phyloP scores from a whole-genome alignment of 2,113 vertebrate species.

The Psammodynastes pulverulentus region DNA sequence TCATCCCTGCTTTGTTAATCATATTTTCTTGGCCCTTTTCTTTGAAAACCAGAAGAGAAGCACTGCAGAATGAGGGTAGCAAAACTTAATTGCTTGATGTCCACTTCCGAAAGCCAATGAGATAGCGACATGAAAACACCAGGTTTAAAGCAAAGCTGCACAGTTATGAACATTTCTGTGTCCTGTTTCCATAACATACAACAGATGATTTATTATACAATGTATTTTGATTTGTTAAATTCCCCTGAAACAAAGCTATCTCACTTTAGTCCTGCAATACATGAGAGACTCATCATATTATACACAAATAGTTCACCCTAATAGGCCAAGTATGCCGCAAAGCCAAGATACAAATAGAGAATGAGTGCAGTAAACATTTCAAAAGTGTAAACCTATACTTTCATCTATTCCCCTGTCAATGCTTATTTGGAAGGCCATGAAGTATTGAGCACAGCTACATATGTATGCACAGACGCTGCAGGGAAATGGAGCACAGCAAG shows the following conservation, averaged over 20 bases:
- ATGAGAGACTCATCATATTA: slow-evolving; percentile 19
- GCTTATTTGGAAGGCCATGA: slow-evolving; percentile 42
- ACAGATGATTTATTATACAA: slow-evolving; percentile 33
- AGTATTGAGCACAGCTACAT: background rate
- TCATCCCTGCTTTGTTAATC: slow-evolving; percentile 47
- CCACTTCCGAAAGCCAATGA: slow-evolving; percentile 14
- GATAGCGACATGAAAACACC: slow-evolving; percentile 26
- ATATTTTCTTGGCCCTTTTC: slow-evolving; percentile 16
- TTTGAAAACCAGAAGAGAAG: slow-evolving; percentile 28
- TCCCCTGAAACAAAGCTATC: slow-evolving; percentile 36
- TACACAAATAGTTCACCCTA: slow-evolving; percentile 4
- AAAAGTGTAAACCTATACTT: slow-evolving; percentile 9
- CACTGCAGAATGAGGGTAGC: slow-evolving; percentile 24
- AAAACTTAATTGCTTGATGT: background rate
- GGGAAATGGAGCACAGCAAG: background rate
- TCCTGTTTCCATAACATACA: slow-evolving; percentile 49
- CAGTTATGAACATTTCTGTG: slow-evolving; percentile 46
- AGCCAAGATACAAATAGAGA: slow-evolving; percentile 30
- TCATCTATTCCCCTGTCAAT: slow-evolving; percentile 11
- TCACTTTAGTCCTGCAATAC: slow-evolving; percentile 12
- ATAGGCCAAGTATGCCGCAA: slow-evolving; percentile 10
- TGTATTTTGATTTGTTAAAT: slow-evolving; percentile 25
- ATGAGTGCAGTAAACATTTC: slow-evolving; percentile 21
- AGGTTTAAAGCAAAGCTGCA: slow-evolving; percentile 46
- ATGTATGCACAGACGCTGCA: slow-evolving; percentile 1